phyloP scores from a whole-genome alignment of 2,113 vertebrate species.

The Forbesichthys papilliferus region DNA sequence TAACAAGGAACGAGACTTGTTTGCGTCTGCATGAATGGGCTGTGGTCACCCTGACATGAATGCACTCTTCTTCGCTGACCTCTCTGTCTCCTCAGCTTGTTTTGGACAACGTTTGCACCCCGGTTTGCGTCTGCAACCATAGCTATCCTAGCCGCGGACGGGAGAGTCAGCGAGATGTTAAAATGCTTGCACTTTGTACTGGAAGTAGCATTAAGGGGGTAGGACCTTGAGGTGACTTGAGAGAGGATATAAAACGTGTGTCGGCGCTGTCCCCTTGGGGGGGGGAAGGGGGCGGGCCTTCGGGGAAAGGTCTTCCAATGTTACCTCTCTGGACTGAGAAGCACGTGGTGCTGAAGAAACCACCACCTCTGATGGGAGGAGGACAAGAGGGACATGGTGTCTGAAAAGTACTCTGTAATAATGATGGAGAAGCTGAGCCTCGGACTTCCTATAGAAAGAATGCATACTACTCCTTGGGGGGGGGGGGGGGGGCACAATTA shows the following conservation, averaged over 20 bases:
- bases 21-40: constrained; percentile 43
- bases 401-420: constrained; percentile 18
- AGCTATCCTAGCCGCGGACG: constrained; percentile 12
- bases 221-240: constrained; percentile 30
- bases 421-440: constrained; percentile 19
- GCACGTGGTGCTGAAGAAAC: too few relatives aligned
- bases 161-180: constrained; percentile 57
- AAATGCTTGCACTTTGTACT: constrained; percentile 78
- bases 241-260: background rate
- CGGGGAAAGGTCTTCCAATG: constrained; percentile 7
- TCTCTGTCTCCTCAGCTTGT: constrained; percentile 40
- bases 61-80: constrained; percentile 65
- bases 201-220: constrained; percentile 61
- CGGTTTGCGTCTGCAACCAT: constrained; percentile 26
- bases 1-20: constrained; percentile 38
- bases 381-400: constrained; percentile 3
- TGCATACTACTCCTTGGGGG: constrained; percentile 56
- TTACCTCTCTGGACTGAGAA: constrained; percentile 2
- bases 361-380: too few relatives aligned
- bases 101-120: constrained; percentile 26
- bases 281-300: background rate
- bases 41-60: constrained; percentile 54
- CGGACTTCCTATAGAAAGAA: constrained; percentile 19
- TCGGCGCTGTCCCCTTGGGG: background rate
- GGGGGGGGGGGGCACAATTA: constrained; percentile 25